phyloP scores from a whole-genome alignment of 1,140 invertebrate genomes.

The Drosophila tristis region DNA sequence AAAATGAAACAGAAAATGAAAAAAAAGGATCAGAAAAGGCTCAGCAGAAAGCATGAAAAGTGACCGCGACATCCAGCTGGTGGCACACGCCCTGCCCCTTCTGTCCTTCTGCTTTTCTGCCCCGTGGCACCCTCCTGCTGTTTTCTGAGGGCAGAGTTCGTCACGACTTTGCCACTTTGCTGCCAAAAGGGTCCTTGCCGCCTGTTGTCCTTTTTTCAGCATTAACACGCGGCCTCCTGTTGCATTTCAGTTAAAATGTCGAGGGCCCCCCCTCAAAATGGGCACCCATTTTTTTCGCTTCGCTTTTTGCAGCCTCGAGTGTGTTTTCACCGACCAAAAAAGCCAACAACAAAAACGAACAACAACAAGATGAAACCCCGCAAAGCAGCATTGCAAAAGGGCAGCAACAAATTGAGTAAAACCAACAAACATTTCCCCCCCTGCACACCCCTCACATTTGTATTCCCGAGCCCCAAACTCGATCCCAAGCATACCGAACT shows the following conservation, averaged over 20 bases:
- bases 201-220: slow-evolving; percentile 56
- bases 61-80: slow-evolving; percentile 49
- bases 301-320: slow-evolving; percentile 43
- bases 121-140: neutral
- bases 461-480: slow-evolving; percentile 29
- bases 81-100: neutral
- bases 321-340: slow-evolving; percentile 41
- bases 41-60: slow-evolving; percentile 65
- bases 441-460: slow-evolving; percentile 29
- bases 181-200: slow-evolving; percentile 43
- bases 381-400: slow-evolving; percentile 35
- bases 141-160: slow-evolving; percentile 46
- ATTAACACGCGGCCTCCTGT: slow-evolving; percentile 69
- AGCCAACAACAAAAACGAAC: neutral
- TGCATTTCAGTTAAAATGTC: slow-evolving; percentile 61
- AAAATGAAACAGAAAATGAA: slow-evolving; percentile 22
- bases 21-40: slow-evolving; percentile 47
- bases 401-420: slow-evolving; percentile 49
- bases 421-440: slow-evolving; percentile 29
- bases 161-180: slow-evolving; percentile 59
- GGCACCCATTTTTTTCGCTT: slow-evolving; percentile 30
- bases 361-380: neutral
- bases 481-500: neutral
- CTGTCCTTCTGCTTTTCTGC: neutral
- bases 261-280: slow-evolving; percentile 7